Evolutionary conservation across 1,140 invertebrate species (phyloP), one percentile per base, ranked within the genome.

Genomic region (Diploscapter pachys): DNA sequence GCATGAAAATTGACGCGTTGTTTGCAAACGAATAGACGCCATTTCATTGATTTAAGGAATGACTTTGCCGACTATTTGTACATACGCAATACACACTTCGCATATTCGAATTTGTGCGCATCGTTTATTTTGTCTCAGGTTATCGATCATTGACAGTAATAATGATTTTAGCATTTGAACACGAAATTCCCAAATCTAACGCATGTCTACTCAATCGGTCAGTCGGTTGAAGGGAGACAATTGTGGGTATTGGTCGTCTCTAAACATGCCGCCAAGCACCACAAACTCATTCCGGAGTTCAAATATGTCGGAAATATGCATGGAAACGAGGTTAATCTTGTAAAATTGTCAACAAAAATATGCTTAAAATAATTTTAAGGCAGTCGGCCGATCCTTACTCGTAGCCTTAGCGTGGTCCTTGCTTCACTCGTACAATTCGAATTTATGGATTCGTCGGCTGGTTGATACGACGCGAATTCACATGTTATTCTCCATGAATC

Each of bases 221-320:
- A 74, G 51, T 83, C 71, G n/a, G 72, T 69, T 11, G 4, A 75
- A 56, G 59, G 59, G 71, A 70, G 70, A 71, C 75, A 72, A 63
- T 9, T 71, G 5, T 81, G 85, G 87, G 87, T 97, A 0, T 83
- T 98, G 75, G 93, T 97, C 86, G 90, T 99, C 11, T 91, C 92
- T 0, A 90, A 89, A 78, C 89, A 92, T 79, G 93, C 95, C 6
- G 92, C 93, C 3, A 83, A 88, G 63, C 95, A 98, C 88, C 90
- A 92, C 81, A 89, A 90, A 67, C 92, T 93, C 92, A 89, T 92
- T 75, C 93, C 93, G 0, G 93, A 94, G 86, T 92, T 96, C 80
- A 96, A 96, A 86, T 95, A 94, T 85, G 89, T 96, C 50, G 94
- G 89, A 2, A 97, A 96, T 85, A 96, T 97, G 93, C 94, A 97